Evolutionary conservation across 2,888 invertebrate species (phyloP).

Genomic region (Hipparchia semele): DNA sequence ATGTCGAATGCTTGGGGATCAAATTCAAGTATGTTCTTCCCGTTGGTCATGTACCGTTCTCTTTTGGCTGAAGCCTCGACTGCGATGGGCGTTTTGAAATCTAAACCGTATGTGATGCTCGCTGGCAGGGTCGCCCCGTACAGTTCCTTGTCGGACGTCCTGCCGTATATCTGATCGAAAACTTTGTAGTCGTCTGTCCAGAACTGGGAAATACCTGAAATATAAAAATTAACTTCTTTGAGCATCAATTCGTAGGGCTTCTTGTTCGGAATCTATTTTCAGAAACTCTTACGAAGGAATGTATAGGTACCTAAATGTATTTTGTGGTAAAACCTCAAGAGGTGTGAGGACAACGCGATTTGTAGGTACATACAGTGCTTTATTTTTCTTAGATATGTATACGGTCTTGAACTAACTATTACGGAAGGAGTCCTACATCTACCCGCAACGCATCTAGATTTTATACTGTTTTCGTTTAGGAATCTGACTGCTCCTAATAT

Average conservation of each 20-base stretch:
- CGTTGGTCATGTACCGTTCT: conserved; percentile 47
- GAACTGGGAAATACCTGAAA: conserved; percentile 68
- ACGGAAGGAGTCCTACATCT: conserved; percentile 57
- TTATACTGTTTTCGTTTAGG: conserved; percentile 50
- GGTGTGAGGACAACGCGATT: too few relatives aligned
- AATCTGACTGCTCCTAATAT: conserved; percentile 48
- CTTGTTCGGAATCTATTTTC: too few relatives aligned
- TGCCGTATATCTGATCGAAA: conserved; percentile 72
- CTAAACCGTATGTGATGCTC: conserved; percentile 46
- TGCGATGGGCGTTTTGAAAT: conserved; percentile 43
- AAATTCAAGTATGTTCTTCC: conserved; percentile 46
- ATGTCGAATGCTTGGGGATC: conserved; percentile 48
- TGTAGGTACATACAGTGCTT: conserved; percentile 51
- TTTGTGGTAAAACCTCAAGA: too few relatives aligned
- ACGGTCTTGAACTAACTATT: conserved; percentile 57
- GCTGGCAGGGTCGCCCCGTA: conserved; percentile 64
- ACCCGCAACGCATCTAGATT: conserved; percentile 54
- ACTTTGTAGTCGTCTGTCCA: conserved; percentile 74
- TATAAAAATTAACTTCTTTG: not conserved
- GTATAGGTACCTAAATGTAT: too few relatives aligned
- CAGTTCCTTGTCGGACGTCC: conserved; percentile 71
- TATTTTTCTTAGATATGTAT: conserved; percentile 53
- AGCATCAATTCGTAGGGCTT: too few relatives aligned
- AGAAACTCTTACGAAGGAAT: too few relatives aligned
- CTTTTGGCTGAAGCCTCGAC: conserved; percentile 61